phyloP scores from a whole-genome alignment of 2,888 invertebrate genomes.

The Glaucopsyche alexis region DNA sequence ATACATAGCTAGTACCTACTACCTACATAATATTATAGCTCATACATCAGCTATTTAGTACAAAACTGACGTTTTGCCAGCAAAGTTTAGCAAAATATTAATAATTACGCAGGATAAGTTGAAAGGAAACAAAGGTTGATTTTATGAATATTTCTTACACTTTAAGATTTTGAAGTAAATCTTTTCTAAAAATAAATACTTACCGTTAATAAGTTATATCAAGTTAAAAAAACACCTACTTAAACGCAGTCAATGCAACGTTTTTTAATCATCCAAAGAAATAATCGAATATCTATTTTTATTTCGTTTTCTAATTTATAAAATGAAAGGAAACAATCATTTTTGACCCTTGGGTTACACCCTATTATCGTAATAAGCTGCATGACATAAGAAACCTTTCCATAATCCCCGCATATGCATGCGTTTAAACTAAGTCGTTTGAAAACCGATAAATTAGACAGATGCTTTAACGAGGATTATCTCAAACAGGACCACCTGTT shows the following conservation, averaged over 20 bases:
- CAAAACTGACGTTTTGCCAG: conserved; percentile 32
- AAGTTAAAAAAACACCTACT: too few species aligned
- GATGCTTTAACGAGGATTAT: conserved; percentile 69
- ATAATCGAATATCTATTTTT: neutral
- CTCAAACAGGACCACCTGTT: conserved; percentile 74
- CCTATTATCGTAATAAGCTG: neutral
- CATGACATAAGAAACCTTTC: conserved; percentile 29
- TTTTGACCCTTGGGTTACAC: neutral
- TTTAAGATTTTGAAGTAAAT: too few species aligned
- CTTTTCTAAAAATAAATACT: too few species aligned
- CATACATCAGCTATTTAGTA: conserved; percentile 30
- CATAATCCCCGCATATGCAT: conserved; percentile 60
- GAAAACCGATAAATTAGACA: conserved; percentile 59
- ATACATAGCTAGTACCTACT: neutral
- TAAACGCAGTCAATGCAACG: too few species aligned
- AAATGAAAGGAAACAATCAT: conserved; percentile 3
- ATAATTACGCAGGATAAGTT: conserved; percentile 44
- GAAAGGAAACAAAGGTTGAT: neutral
- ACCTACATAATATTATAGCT: neutral
- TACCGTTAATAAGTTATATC: too few species aligned
- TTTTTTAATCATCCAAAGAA: too few species aligned
- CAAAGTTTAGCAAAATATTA: conserved; percentile 46
- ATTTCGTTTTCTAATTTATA: neutral
- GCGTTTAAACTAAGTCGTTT: conserved; percentile 53
- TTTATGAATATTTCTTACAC: neutral